phyloP scores from a whole-genome alignment of 2,797 vertebrate species.

The Periophthalmus magnuspinnatus region DNA sequence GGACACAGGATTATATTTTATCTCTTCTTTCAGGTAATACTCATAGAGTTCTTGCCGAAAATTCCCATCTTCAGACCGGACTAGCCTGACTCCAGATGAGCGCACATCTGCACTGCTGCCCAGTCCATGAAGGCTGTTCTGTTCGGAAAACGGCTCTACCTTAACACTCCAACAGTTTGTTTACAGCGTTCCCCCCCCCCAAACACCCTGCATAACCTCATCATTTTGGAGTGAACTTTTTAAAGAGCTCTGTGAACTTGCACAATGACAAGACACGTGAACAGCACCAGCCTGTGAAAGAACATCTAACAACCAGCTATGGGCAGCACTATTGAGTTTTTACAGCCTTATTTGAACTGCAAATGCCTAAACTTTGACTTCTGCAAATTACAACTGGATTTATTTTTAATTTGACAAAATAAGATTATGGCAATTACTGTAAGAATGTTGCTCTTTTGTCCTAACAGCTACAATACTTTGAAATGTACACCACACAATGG shows the following conservation, averaged over 20 bases:
- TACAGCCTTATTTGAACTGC: slow-evolving; percentile 38
- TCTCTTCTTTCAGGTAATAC: slow-evolving; percentile 87
- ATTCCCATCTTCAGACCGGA: slow-evolving; percentile 99
- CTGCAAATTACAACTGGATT: slow-evolving; percentile 52
- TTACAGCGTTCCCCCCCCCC: slow-evolving; percentile 52
- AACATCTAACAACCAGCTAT: slow-evolving; percentile 31
- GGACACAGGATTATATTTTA: slow-evolving; percentile 1
- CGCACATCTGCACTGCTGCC: slow-evolving; percentile 84
- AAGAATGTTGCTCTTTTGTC: slow-evolving; percentile 24
- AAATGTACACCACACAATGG: slow-evolving; percentile 41
- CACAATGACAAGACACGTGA: slow-evolving; percentile 16
- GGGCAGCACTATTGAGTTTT: slow-evolving; percentile 37
- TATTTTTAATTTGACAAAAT: slow-evolving; percentile 24
- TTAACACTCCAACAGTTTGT: slow-evolving; percentile 58
- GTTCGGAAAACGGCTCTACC: slow-evolving; percentile 25
- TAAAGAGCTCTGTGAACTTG: slow-evolving; percentile 26
- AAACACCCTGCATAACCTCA: slow-evolving; percentile 1
- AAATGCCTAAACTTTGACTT: slow-evolving; percentile 32
- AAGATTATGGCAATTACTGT: slow-evolving; percentile 12
- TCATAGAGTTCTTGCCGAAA: slow-evolving; percentile 99
- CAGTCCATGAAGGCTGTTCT: slow-evolving; percentile 70
- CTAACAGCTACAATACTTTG: slow-evolving; percentile 37
- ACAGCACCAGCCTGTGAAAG: slow-evolving; percentile 35
- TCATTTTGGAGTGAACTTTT: slow-evolving; percentile 18
- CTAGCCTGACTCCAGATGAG: slow-evolving; percentile 80